Evolutionary conservation across 1,140 invertebrate species (phyloP).

Genomic region (Leptopilina clavipes): DNA sequence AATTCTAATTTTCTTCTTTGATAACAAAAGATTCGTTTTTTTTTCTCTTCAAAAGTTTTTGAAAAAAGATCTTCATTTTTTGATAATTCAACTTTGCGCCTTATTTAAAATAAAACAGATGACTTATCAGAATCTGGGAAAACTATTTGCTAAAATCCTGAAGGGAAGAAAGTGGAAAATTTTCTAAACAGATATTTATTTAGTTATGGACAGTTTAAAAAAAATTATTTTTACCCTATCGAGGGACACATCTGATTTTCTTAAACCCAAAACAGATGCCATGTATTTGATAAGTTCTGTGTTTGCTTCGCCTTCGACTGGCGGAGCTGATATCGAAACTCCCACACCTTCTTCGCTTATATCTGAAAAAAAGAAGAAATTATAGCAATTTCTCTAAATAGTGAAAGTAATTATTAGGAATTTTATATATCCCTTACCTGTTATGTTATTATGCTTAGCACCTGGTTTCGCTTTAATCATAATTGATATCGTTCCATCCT

Average conservation of each 20-base stretch:
- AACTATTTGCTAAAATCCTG: too few species aligned
- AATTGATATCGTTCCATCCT: constrained; percentile 79
- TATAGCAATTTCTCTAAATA: constrained; percentile 36
- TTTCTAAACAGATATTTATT: too few species aligned
- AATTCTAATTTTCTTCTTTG: constrained; percentile 2
- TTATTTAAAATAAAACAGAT: too few species aligned
- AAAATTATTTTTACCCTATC: constrained; percentile 76
- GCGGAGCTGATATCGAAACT: constrained; percentile 84
- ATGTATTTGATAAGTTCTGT: constrained; percentile 84
- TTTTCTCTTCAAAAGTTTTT: too few species aligned
- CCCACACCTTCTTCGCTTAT: constrained; percentile 76
- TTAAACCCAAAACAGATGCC: constrained; percentile 79
- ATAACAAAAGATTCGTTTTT: neutral
- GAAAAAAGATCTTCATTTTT: neutral
- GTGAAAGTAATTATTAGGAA: neutral
- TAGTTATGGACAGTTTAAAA: too few species aligned
- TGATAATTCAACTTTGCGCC: too few species aligned
- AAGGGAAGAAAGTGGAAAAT: too few species aligned
- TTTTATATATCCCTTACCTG: constrained; percentile 75
- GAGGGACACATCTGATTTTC: constrained; percentile 82
- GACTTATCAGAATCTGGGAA: too few species aligned
- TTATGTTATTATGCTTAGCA: constrained; percentile 83
- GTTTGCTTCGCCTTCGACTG: constrained; percentile 87
- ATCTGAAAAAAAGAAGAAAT: constrained; percentile 58
- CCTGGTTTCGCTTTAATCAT: constrained; percentile 86